Evolutionary conservation across 1,140 invertebrate genomes (phyloP), one percentile per base, ranked within the genome.

Genomic region (Cyphomyrmex costatus): DNA sequence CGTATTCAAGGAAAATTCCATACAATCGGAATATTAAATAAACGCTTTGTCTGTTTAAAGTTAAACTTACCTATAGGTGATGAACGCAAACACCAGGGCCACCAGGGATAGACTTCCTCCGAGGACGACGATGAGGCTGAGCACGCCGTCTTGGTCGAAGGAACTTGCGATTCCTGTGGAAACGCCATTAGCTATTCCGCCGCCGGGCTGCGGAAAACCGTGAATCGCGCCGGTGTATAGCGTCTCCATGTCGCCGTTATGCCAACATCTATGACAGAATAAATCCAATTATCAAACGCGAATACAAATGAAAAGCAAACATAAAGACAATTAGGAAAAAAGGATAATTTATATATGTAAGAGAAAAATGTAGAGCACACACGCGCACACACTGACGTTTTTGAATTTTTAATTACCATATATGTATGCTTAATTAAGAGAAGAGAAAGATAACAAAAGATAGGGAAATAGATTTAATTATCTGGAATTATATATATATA

Each of bases 91-190:
- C 65, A 97, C 96, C 27, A 97, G 95, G 21, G 96, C 96, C 3
- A 97, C 96, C 60, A 97, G 94, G 24, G 96, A 97, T n/a, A 97
- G 93, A 91, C 96, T 97, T 88, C 96, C 97, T 8, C 96, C 96
- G 1, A 97, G 94, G 2, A 97, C 96, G 42, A 96, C 96, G 80
- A 97, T 94, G n/a, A 97, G 92, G 5, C 96, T 96, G n/a, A 97
- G 92, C 51, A 96, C 94, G 63, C 96, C 96, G 88, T 96, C 96
- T 90, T 96, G 95, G 86, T 95, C 95, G 77, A 95, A 93, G 53
- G 93, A 89, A 63, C 92, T 91, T 7, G 92, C 93, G 51, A 95
- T 92, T 63, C 93, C 93, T 19, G 92, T 91, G 1, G 95, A 93
- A 84, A 95, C 93, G 33, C 93, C 94, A 61, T 92, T 92, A 53